Percentiles rank a stretch among this genome's conserved stretches.
These are phyloP conservation scores for Anthoscopus minutus DNA, from an alignment of 2,113 vertebrate genomes.

Conservation along the genomic window DNA sequence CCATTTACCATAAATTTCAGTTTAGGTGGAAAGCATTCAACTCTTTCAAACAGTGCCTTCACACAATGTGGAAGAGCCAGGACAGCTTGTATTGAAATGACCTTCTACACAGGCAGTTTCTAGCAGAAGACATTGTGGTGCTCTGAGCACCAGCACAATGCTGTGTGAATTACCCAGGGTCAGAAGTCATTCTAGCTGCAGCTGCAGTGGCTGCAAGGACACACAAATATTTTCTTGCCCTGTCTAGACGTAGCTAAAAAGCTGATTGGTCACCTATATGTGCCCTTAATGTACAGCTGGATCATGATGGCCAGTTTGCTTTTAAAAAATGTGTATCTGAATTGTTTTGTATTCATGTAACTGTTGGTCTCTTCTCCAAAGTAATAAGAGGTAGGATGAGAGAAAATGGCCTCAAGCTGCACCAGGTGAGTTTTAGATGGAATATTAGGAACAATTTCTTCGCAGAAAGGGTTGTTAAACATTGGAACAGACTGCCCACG, in stretches of 20 bases:
- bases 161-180: too few species aligned
- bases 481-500: background rate
- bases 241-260: background rate
- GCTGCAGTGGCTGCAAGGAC: background rate
- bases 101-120: background rate
- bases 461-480: background rate
- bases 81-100: background rate
- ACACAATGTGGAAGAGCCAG: background rate
- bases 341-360: accelerated
- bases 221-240: background rate
- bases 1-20: background rate
- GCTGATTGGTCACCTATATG: background rate
- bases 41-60: background rate
- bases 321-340: background rate
- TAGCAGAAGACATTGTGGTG: background rate
- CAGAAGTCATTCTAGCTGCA: background rate
- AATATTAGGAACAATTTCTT: background rate
- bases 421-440: background rate
- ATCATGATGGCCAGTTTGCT: background rate
- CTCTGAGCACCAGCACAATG: background rate
- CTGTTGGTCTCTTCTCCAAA: background rate
- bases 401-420: background rate
- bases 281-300: background rate
- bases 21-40: background rate
- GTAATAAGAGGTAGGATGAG: background rate